These are phyloP conservation scores for Digitonthophagus gazella DNA, from an alignment of 2,888 invertebrate genomes.

Conservation along the genomic window DNA sequence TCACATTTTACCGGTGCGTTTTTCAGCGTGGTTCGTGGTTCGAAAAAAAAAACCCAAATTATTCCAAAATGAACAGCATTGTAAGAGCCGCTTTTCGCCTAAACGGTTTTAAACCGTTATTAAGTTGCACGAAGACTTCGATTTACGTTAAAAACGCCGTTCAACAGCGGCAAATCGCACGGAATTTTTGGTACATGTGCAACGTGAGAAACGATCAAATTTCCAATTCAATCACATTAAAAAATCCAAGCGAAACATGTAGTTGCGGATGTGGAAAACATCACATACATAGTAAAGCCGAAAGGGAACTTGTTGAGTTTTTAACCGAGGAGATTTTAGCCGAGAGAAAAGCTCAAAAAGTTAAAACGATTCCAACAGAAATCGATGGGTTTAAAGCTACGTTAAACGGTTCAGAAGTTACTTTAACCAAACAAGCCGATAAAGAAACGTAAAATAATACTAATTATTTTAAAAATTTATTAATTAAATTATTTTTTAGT, in stretches of 20 bases:
- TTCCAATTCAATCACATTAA: slow-evolving; percentile 43
- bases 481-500: slow-evolving; percentile 50
- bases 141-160: slow-evolving; percentile 50
- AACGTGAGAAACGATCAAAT: slow-evolving; percentile 45
- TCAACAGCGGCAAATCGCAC: slow-evolving; percentile 62
- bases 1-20: no score
- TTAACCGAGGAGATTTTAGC: slow-evolving; percentile 90
- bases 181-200: slow-evolving; percentile 74
- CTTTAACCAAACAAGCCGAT: slow-evolving; percentile 68
- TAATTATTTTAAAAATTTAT: not conserved
- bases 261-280: slow-evolving; percentile 67
- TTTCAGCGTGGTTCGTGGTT: no score
- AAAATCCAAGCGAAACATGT: slow-evolving; percentile 63
- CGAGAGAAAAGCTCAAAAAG: slow-evolving; percentile 80
- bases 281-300: slow-evolving; percentile 58
- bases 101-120: slow-evolving; percentile 39
- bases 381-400: slow-evolving; percentile 80
- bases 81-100: slow-evolving; percentile 23
- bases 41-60: no score
- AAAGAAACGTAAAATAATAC: slow-evolving; percentile 65
- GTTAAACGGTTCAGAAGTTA: slow-evolving; percentile 81
- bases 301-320: slow-evolving; percentile 85
- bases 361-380: slow-evolving; percentile 70
- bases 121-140: slow-evolving; percentile 68
- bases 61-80: slow-evolving; percentile 25